phyloP scores from a whole-genome alignment of 2,797 vertebrate genomes.

The Hippopotamyrus pictus region DNA sequence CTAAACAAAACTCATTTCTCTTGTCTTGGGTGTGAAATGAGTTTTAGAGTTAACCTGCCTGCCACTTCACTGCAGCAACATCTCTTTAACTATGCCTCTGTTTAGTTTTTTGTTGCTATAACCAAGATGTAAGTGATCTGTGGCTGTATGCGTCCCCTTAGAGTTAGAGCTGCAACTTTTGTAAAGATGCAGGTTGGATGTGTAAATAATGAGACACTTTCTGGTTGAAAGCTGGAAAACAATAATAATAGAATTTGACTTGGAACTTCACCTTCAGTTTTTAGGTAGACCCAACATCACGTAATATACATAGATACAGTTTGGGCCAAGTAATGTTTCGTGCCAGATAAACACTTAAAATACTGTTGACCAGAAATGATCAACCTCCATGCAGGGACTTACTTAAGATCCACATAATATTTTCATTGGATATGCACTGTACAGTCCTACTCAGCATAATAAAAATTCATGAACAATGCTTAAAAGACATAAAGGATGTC shows the following conservation, averaged over 20 bases:
- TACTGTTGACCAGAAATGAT: neutral
- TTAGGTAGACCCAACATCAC: neutral
- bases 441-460: neutral
- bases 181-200: slow-evolving; percentile 4
- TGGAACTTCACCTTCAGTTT: neutral
- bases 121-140: neutral
- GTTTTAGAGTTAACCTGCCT: slow-evolving; percentile 49
- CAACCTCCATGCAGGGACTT: neutral
- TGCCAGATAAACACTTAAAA: neutral
- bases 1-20: slow-evolving; percentile 68
- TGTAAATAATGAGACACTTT: neutral
- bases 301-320: neutral
- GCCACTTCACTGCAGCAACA: slow-evolving; percentile 20
- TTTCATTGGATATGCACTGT: neutral
- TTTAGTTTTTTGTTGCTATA: neutral
- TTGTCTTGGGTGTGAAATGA: slow-evolving; percentile 54
- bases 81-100: neutral
- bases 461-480: neutral
- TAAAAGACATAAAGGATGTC: neutral
- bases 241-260: neutral
- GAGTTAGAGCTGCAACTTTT: neutral
- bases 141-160: neutral
- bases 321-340: neutral
- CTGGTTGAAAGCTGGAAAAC: neutral
- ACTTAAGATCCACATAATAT: neutral